Conservation (phyloP, 2,797 vertebrate species). For the Coreius guichenoti region DNA sequence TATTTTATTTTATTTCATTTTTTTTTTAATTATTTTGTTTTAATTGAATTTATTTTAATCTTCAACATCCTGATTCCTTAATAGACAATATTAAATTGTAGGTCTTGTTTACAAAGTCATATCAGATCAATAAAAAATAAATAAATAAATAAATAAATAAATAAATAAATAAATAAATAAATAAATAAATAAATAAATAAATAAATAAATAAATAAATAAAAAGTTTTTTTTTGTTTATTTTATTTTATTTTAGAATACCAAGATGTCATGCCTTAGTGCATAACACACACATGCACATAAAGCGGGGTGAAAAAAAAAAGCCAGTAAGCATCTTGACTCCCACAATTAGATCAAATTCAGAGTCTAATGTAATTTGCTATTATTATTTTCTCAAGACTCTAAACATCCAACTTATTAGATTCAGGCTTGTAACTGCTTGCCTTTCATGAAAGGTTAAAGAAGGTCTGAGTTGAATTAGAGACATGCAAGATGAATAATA, state of each 20-base stretch:
- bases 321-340: constrained; percentile 5
- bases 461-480: constrained; percentile 32
- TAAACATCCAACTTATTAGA: constrained; percentile 56
- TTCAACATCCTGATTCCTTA: constrained; percentile 12
- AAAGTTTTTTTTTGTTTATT: too few species aligned
- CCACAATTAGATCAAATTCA: constrained; percentile 57
- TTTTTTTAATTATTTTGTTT: background rate
- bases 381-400: constrained; percentile 64
- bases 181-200: too few species aligned
- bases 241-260: background rate
- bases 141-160: too few species aligned
- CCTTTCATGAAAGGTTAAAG: constrained; percentile 38
- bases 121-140: background rate
- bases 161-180: too few species aligned
- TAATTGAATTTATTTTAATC: background rate
- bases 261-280: background rate
- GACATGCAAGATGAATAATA: constrained; percentile 23
- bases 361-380: constrained; percentile 61
- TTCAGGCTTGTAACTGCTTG: constrained; percentile 44
- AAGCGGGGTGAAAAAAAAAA: background rate
- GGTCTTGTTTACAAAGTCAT: background rate
- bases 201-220: too few species aligned
- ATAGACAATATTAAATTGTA: background rate
- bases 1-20: background rate
- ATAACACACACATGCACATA: background rate